phyloP scores from a whole-genome alignment of 2,797 vertebrate genomes.

The Morelia viridis region DNA sequence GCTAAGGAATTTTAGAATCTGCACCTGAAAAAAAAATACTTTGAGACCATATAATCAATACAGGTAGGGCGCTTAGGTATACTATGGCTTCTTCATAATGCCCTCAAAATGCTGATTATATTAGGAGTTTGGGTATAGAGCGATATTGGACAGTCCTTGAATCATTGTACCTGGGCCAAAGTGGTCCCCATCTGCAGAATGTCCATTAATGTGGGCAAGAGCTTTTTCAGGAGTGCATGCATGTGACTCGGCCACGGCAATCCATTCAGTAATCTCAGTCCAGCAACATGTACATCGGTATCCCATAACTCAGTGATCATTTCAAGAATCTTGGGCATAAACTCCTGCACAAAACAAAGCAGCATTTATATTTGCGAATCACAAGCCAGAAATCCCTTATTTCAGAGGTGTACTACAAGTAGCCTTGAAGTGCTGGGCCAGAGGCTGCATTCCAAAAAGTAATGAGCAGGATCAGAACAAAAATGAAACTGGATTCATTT shows the following conservation, averaged over 20 bases:
- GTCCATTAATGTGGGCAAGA: constrained; percentile 64
- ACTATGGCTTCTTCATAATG: neutral
- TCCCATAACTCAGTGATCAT: constrained; percentile 64
- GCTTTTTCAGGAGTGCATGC: constrained; percentile 56
- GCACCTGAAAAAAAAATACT: constrained; percentile 45
- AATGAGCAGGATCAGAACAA: neutral
- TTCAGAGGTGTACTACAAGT: neutral
- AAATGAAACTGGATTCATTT: neutral
- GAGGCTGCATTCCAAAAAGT: neutral
- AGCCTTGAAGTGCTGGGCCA: neutral
- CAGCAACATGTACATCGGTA: constrained; percentile 53
- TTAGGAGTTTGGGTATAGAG: neutral
- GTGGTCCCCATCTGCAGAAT: constrained; percentile 60
- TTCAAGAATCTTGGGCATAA: constrained; percentile 60
- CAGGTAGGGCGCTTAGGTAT: neutral
- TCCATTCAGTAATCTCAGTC: constrained; percentile 65
- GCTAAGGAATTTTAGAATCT: constrained; percentile 54
- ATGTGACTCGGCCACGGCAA: constrained; percentile 48
- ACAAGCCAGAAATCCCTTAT: neutral
- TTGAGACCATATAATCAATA: neutral
- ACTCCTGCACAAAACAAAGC: constrained; percentile 44
- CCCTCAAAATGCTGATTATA: neutral
- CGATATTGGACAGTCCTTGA: neutral
- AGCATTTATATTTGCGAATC: neutral
- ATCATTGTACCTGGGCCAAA: constrained; percentile 57